Percentiles rank a stretch among this genome's conserved stretches.
phyloP scores from a whole-genome alignment of 2,888 invertebrate genomes.

The Atrina japonica region DNA sequence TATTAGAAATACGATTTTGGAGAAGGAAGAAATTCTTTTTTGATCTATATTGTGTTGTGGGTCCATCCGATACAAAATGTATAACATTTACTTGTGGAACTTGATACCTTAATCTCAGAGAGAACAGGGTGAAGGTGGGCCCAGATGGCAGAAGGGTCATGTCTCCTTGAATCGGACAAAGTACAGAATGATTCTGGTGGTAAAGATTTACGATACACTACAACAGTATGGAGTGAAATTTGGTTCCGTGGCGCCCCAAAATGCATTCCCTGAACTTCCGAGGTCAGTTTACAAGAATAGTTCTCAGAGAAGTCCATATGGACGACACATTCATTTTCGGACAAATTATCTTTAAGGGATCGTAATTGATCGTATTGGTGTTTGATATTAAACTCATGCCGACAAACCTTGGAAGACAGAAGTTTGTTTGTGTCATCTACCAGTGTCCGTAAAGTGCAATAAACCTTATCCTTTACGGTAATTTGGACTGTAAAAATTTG shows the following conservation, averaged over 20 bases:
- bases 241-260: too few relatives aligned
- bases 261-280: slow-evolving; percentile 42
- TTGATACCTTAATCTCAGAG: background rate
- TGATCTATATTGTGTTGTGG: slow-evolving; percentile 26
- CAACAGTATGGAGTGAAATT: too few relatives aligned
- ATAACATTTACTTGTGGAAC: slow-evolving; percentile 4
- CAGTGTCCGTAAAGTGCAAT: background rate
- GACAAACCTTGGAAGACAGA: background rate
- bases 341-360: slow-evolving; percentile 24
- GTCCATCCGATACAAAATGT: slow-evolving; percentile 26
- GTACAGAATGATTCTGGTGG: too few relatives aligned
- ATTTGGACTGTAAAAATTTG: slow-evolving; percentile 6
- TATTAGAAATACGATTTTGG: background rate
- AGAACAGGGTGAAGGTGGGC: slow-evolving; percentile 5
- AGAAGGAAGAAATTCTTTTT: slow-evolving; percentile 21
- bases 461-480: slow-evolving; percentile 3
- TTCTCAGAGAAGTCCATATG: slow-evolving; percentile 48
- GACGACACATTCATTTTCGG: slow-evolving; percentile 34
- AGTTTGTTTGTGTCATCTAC: background rate
- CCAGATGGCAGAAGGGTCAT: too few relatives aligned
- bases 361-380: slow-evolving; percentile 25
- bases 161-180: too few relatives aligned
- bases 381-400: slow-evolving; percentile 20
- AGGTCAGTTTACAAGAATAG: slow-evolving; percentile 29
- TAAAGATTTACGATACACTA: too few relatives aligned